phyloP scores from a whole-genome alignment of 2,888 invertebrate genomes.

The Sphecodes monilicornis region DNA sequence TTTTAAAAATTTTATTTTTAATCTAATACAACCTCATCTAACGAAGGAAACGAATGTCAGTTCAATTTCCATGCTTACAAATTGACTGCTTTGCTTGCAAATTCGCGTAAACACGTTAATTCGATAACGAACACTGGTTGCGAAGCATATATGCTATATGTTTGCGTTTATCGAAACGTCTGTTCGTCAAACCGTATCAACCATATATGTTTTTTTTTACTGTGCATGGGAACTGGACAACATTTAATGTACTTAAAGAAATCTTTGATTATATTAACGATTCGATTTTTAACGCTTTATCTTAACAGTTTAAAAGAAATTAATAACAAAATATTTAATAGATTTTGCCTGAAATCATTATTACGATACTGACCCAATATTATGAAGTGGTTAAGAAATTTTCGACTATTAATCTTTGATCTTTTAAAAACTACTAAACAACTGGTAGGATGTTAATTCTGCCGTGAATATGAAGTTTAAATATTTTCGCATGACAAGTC shows the following conservation, averaged over 20 bases:
- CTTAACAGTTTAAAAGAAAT: background rate
- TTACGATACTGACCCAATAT: background rate
- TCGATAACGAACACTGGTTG: background rate
- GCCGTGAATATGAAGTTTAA: constrained; percentile 1
- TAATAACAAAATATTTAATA: background rate
- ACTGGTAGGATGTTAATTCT: background rate
- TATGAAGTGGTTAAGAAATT: background rate
- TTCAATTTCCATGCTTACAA: background rate
- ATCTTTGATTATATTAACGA: background rate
- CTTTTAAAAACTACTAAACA: background rate
- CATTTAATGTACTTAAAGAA: background rate
- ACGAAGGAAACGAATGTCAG: background rate
- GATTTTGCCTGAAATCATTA: background rate
- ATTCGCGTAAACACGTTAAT: background rate
- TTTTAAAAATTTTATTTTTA: background rate
- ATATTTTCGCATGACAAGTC: constrained; percentile 1
- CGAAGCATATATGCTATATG: background rate
- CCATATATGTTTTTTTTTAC: background rate
- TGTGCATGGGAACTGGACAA: background rate
- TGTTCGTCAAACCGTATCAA: background rate
- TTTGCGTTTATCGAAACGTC: background rate
- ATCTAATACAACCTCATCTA: background rate
- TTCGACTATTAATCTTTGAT: background rate
- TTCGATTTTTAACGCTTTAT: background rate
- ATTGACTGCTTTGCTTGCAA: background rate